Evolutionary conservation across 2,888 invertebrate species (phyloP), one percentile per base, ranked within the genome.

Genomic region (Miltochrista miniata): DNA sequence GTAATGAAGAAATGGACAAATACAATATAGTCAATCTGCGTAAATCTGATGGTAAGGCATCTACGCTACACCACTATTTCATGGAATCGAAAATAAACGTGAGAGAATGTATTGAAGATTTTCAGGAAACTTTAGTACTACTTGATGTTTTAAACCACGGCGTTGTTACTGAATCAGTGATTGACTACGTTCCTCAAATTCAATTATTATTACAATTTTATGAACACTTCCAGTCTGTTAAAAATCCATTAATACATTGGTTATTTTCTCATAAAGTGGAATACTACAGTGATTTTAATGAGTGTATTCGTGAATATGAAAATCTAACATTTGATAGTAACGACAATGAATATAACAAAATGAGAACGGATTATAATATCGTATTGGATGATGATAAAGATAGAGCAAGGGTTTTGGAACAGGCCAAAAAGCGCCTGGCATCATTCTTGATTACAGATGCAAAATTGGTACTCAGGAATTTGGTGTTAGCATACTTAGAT

Each of bases 21-120:
- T 78, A 95, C 44, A 81, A 90, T 49, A 64, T 90, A 49, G 92
- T 80, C 33, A 92, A 91, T 56, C 45, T 82, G 48, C 68, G 86
- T 33, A 53, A 45, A 12, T 0, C 2, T 11, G 13, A 46, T 8
- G 12, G n/a, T 11, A 12, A 29, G 9, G n/a, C 0, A 1, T 43
- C 40, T 4, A 29, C 31, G 3, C 2, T 15, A 10, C 10, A 13
- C 14, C 0, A 31, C 12, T 67, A 76, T 24, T 85, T 68, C 50
- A 53, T 58, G 14, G 67, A 74, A 29, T 68, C 77, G 56, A 83
- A 70, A 54, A 29, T 55, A 24, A 44, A 55, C 2, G 63, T 87
- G 37, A 75, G 67, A 56, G 1, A 14, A 1, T 48, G 59, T 1
- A 63, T 83, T 37, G 34, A 43, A 5, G 34, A 64, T 7, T 66